Percentiles rank a stretch among this genome's conserved stretches.
Evolutionary conservation across 1,140 invertebrate species (phyloP).

Genomic region (Drosophila jambulina): DNA sequence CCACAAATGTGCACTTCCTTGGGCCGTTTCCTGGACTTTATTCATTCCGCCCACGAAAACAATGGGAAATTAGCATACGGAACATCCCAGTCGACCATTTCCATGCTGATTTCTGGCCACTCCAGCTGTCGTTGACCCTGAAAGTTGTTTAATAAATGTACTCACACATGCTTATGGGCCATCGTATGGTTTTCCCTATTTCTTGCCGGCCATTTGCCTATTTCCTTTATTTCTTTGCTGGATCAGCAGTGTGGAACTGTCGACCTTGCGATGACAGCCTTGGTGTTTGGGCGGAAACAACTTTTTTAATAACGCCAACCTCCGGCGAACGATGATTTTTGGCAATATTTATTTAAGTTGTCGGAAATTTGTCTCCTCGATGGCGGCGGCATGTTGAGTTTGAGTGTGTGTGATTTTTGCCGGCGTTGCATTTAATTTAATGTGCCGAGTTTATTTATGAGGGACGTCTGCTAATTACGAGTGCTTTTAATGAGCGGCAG

Average conservation of each 20-base stretch:
- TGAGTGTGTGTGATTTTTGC: conserved; percentile 44
- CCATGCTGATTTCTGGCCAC: conserved; percentile 35
- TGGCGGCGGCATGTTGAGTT: background rate
- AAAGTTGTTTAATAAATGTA: conserved; percentile 83
- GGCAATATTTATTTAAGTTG: conserved; percentile 56
- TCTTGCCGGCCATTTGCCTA: conserved; percentile 40
- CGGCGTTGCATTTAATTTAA: conserved; percentile 61
- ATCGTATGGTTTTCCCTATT: conserved; percentile 34
- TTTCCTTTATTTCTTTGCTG: conserved; percentile 49
- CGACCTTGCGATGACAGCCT: conserved; percentile 23
- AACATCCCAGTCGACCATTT: conserved; percentile 41
- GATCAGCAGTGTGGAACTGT: conserved; percentile 43
- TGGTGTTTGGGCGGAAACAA: conserved; percentile 4
- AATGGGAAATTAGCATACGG: conserved; percentile 27
- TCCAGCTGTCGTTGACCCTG: conserved; percentile 43
- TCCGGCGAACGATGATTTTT: conserved; percentile 31
- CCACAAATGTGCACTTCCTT: conserved; percentile 22
- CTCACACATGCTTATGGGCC: conserved; percentile 68
- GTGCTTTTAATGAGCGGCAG: conserved; percentile 66
- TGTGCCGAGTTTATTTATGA: conserved; percentile 63
- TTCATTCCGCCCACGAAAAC: conserved; percentile 18
- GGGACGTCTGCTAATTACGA: conserved; percentile 70
- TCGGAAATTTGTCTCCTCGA: conserved; percentile 29
- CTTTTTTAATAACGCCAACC: conserved; percentile 55
- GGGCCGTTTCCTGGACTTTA: conserved; percentile 24